phyloP scores from a whole-genome alignment of 2,888 invertebrate species.

The Suillia variegata region DNA sequence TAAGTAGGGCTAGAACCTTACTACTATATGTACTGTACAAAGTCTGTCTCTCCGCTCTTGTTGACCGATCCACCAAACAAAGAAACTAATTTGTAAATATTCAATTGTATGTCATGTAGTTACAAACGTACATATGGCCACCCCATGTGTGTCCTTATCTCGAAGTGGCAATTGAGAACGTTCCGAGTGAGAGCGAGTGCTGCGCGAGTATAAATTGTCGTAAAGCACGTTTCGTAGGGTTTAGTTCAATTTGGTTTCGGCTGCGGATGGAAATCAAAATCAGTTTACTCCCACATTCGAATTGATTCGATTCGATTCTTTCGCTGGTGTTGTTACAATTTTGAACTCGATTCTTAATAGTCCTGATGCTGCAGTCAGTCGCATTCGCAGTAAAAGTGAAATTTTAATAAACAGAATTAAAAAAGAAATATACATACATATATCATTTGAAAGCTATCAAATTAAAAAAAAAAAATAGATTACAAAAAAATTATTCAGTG shows the following conservation, averaged over 20 bases:
- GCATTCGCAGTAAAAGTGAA: too few species aligned
- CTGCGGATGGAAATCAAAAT: conserved; percentile 37
- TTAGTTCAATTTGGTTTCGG: conserved; percentile 43
- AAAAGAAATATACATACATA: too few species aligned
- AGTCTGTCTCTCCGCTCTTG: background rate
- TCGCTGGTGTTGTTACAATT: too few species aligned
- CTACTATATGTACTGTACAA: background rate
- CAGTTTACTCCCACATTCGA: too few species aligned
- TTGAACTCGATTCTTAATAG: too few species aligned
- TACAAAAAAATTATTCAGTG: conserved; percentile 13
- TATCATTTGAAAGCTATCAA: too few species aligned
- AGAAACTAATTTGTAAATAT: conserved; percentile 3
- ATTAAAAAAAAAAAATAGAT: conserved; percentile 8
- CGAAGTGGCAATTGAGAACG: conserved; percentile 23
- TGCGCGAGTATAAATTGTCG: conserved; percentile 43
- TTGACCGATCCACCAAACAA: background rate
- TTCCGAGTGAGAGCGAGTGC: conserved; percentile 14
- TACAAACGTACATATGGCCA: too few species aligned
- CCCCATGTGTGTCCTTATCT: conserved; percentile 51
- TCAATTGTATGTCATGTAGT: too few species aligned
- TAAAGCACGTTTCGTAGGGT: conserved; percentile 35
- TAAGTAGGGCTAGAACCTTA: too few species aligned
- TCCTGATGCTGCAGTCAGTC: too few species aligned
- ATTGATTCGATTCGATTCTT: too few species aligned
- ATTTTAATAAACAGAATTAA: too few species aligned